Evolutionary conservation across 2,888 invertebrate genomes (phyloP).

Genomic region (Lithophane semibrunnea): DNA sequence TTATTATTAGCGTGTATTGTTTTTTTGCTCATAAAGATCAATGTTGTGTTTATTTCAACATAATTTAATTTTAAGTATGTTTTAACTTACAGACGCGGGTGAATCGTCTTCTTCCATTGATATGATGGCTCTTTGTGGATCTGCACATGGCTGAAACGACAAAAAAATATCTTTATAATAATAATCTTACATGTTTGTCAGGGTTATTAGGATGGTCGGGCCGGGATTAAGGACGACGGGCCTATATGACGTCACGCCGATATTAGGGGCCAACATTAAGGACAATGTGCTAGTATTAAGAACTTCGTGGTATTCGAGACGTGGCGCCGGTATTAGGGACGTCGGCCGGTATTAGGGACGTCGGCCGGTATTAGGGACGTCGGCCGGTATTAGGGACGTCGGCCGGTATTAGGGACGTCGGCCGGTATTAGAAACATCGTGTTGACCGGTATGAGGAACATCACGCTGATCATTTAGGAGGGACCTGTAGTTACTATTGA

Average conservation of each 20-base stretch:
- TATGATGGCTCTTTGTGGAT: conserved; percentile 95
- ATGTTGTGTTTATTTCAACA: background rate
- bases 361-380: too few species aligned
- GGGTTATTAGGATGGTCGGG: background rate
- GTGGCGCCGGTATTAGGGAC: too few species aligned
- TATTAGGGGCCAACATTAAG: background rate
- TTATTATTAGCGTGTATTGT: too few species aligned
- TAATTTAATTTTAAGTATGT: background rate
- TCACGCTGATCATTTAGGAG: background rate
- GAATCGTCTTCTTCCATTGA: conserved; percentile 99
- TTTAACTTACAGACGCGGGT: conserved; percentile 95
- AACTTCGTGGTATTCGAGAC: too few species aligned
- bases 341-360: background rate
- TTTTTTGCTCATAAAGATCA: background rate
- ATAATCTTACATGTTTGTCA: background rate
- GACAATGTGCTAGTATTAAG: too few species aligned
- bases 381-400: too few species aligned
- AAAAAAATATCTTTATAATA: background rate
- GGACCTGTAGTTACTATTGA: conserved; percentile 31
- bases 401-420: background rate
- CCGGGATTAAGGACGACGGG: background rate
- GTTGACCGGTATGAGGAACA: background rate
- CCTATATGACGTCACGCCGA: background rate
- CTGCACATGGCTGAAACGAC: conserved; percentile 82
- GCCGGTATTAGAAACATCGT: background rate